Percentiles rank a stretch among this genome's conserved stretches.
Conservation (phyloP, 2,888 invertebrate genomes). For the Callyntrura sp. region DNA sequence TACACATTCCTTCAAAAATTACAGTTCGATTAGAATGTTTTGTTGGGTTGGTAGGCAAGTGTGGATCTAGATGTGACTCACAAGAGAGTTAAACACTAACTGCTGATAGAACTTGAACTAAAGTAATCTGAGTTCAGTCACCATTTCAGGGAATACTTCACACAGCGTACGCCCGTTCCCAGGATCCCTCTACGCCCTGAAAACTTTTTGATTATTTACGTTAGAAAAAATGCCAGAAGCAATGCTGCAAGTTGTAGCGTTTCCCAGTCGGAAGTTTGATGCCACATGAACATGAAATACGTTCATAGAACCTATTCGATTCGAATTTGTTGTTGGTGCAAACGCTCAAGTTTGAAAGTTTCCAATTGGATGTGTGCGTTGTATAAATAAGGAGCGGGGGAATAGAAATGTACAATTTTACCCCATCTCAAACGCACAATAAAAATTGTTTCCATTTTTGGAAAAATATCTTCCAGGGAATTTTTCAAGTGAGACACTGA, state of each 20-base stretch:
- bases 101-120: constrained; percentile 13
- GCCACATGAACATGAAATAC: not conserved
- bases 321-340: not conserved
- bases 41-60: not conserved
- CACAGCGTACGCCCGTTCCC: not conserved
- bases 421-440: constrained; percentile 18
- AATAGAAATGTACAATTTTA: not conserved
- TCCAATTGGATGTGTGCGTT: not conserved
- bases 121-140: constrained; percentile 26
- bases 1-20: not conserved
- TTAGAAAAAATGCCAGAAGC: constrained; percentile 41
- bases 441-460: constrained; percentile 48
- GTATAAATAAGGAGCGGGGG: not conserved
- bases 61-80: constrained; percentile 37
- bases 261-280: not conserved
- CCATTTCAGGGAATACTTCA: not conserved
- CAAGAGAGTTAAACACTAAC: constrained; percentile 24
- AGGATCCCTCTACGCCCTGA: not conserved
- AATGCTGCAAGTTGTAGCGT: constrained; percentile 30
- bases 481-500: constrained; percentile 39
- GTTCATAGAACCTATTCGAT: not conserved
- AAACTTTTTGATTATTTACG: constrained; percentile 57
- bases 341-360: constrained; percentile 6
- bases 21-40: not conserved
- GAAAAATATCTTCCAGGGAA: constrained; percentile 58